phyloP scores from a whole-genome alignment of 2,797 vertebrate species.

The Poecilia gillii region DNA sequence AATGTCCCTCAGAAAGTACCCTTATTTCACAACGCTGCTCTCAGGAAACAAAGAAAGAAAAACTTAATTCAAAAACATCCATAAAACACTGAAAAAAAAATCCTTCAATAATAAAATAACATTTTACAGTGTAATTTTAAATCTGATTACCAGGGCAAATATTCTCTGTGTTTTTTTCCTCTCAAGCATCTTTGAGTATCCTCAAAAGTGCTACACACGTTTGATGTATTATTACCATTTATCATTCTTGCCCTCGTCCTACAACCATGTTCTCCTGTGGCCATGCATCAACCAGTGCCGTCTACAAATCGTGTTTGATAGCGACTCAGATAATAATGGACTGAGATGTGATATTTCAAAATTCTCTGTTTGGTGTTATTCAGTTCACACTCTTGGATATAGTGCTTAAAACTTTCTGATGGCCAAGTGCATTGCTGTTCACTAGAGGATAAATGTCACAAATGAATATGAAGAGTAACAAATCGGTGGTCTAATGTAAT shows the following conservation, averaged over 20 bases:
- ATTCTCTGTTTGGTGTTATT: neutral
- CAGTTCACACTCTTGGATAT: neutral
- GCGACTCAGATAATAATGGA: neutral
- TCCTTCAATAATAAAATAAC: neutral
- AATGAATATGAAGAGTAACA: neutral
- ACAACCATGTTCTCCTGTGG: neutral
- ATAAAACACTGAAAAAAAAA: neutral
- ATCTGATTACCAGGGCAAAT: neutral
- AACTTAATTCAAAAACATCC: neutral
- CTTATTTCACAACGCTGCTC: neutral
- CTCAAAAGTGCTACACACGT: too few species aligned
- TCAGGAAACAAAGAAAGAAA: neutral
- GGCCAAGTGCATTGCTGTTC: neutral
- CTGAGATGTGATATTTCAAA: neutral
- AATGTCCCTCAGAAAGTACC: neutral
- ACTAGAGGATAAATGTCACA: neutral
- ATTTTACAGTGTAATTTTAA: neutral
- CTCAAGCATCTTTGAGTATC: too few species aligned
- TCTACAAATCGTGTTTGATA: neutral
- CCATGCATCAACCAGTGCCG: neutral
- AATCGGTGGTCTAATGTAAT: neutral
- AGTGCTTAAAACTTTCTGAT: neutral
- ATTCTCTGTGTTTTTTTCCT: too few species aligned
- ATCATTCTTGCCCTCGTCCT: neutral
- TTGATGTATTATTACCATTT: too few species aligned